A percentile compares a stretch with the other conserved stretches of the same genome.
Evolutionary conservation across 92 coral and sea anemone species (phyloP).

Genomic region (Muricea muricata): DNA sequence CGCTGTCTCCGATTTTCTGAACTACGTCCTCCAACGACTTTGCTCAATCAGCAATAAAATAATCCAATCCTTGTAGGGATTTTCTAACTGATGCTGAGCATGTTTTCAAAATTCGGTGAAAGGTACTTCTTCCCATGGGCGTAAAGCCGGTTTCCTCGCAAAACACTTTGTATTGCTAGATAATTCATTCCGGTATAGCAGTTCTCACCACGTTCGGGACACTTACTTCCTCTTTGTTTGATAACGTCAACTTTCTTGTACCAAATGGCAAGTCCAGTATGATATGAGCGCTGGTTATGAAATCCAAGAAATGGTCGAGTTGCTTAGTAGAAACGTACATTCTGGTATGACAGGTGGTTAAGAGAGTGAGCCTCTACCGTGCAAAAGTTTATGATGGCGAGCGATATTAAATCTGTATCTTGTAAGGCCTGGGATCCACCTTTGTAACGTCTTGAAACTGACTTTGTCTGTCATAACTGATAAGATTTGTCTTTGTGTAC

Average conservation of each 20-base stretch:
- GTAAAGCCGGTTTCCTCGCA: conserved; percentile 54
- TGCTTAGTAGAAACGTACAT: conserved; percentile 25
- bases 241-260: conserved; percentile 46
- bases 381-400: conserved; percentile 50
- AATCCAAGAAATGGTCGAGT: conserved; percentile 58
- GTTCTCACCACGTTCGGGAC: conserved; percentile 56
- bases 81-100: conserved; percentile 65
- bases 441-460: conserved; percentile 32
- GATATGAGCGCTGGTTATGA: conserved; percentile 57
- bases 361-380: conserved; percentile 47
- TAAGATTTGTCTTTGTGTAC: conserved; percentile 45
- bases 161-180: conserved; percentile 55
- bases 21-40: conserved; percentile 61
- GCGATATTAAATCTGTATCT: conserved; percentile 62
- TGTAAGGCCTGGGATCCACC: conserved; percentile 50
- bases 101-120: conserved; percentile 42
- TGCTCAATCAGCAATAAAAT: conserved; percentile 49
- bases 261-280: conserved; percentile 69
- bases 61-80: conserved; percentile 59
- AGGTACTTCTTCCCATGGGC: neutral
- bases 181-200: conserved; percentile 55
- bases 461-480: conserved; percentile 61
- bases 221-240: conserved; percentile 11
- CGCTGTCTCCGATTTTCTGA: conserved; percentile 59
- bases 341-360: conserved; percentile 25